phyloP scores from a whole-genome alignment of 2,888 invertebrate species.

The Drosophila austrosaltans region DNA sequence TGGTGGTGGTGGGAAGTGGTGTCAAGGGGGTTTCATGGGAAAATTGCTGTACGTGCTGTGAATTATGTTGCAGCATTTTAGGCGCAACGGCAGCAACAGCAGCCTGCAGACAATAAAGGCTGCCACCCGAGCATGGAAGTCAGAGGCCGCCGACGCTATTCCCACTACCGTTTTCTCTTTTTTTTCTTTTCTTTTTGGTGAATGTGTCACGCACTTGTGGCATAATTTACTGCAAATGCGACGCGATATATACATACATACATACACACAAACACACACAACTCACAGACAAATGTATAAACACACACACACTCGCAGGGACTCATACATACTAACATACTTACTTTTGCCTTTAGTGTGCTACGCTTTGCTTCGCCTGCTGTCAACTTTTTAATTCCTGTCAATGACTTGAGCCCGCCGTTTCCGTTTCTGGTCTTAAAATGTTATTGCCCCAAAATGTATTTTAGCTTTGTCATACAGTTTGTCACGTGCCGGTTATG shows the following conservation, averaged over 20 bases:
- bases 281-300: conserved; percentile 23
- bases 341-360: background rate
- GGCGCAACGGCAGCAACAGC: conserved; percentile 64
- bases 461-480: conserved; percentile 36
- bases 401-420: conserved; percentile 71
- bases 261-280: conserved; percentile 29
- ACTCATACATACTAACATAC: background rate
- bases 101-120: conserved; percentile 68
- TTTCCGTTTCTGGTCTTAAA: conserved; percentile 35
- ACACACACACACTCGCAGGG: background rate
- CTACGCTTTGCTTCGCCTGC: conserved; percentile 26
- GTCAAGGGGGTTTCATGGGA: conserved; percentile 51
- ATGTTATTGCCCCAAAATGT: conserved; percentile 27
- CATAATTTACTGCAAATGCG: conserved; percentile 72
- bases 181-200: conserved; percentile 22
- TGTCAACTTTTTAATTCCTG: conserved; percentile 76
- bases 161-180: background rate
- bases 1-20: background rate
- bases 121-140: conserved; percentile 19
- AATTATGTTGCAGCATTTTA: conserved; percentile 75
- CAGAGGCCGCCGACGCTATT: conserved; percentile 14
- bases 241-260: conserved; percentile 48
- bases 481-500: conserved; percentile 47
- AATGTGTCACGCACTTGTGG: conserved; percentile 75
- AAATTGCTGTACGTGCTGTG: conserved; percentile 74